Evolutionary conservation across 2,797 vertebrate species (phyloP).

Genomic region (Lagocephalus sceleratus): DNA sequence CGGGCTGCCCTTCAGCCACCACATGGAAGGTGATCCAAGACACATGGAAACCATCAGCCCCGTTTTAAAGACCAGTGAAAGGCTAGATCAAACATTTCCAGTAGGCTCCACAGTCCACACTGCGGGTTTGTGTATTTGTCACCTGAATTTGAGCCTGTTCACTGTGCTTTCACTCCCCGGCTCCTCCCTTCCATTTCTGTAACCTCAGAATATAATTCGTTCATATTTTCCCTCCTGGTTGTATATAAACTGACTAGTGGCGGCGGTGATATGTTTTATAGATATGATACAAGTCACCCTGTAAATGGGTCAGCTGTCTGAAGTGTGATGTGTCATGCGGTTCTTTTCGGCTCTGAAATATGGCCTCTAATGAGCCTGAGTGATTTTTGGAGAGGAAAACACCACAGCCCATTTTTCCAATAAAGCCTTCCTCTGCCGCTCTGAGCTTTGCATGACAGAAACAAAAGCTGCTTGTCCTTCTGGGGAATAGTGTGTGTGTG

Average conservation of each 20-base stretch:
- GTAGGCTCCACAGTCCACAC: slow-evolving; percentile 9
- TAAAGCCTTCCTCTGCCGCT: slow-evolving; percentile 72
- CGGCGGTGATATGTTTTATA: slow-evolving; percentile 73
- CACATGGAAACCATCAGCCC: slow-evolving; percentile 70
- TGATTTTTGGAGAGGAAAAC: slow-evolving; percentile 78
- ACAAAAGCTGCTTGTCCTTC: slow-evolving; percentile 80
- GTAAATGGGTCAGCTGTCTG: slow-evolving; percentile 79
- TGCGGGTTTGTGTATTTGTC: slow-evolving; percentile 35
- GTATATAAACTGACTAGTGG: slow-evolving; percentile 53
- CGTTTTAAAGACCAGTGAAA: slow-evolving; percentile 29
- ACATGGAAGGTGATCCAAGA: slow-evolving; percentile 57
- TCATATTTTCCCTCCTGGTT: slow-evolving; percentile 71
- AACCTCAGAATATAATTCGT: slow-evolving; percentile 69
- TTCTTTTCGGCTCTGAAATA: slow-evolving; percentile 73
- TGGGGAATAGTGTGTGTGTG: slow-evolving; percentile 51
- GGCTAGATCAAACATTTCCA: no score
- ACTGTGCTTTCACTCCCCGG: slow-evolving; percentile 60
- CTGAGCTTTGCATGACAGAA: slow-evolving; percentile 71
- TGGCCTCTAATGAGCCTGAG: slow-evolving; percentile 77
- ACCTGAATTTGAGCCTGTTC: slow-evolving; percentile 43
- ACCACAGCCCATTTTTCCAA: slow-evolving; percentile 75
- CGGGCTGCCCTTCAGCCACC: slow-evolving; percentile 45
- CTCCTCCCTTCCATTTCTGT: slow-evolving; percentile 30
- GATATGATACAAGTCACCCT: slow-evolving; percentile 73
- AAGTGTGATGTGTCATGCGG: slow-evolving; percentile 77